A percentile compares a stretch with the other conserved stretches of the same genome.
Conservation (phyloP, 1,140 invertebrate genomes). For the Alviniconcha marisindica region DNA sequence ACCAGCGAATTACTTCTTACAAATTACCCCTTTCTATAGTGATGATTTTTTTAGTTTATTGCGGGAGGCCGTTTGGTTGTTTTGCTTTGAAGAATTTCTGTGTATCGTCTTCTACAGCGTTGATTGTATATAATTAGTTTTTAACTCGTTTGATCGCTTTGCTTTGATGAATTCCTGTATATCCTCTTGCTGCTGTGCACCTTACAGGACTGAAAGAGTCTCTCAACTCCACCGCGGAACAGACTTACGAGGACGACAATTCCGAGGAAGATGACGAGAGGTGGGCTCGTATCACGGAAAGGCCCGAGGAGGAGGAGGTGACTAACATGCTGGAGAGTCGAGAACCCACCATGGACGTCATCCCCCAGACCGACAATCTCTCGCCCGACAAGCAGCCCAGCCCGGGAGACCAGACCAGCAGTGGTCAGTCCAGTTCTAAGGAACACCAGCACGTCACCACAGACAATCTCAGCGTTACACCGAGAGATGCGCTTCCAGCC, state of each 20-base stretch:
- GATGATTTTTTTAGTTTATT: too few relatives aligned
- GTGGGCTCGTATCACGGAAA: constrained; percentile 37
- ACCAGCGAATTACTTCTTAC: too few relatives aligned
- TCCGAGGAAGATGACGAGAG: constrained; percentile 15
- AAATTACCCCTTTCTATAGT: too few relatives aligned
- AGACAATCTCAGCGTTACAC: too few relatives aligned
- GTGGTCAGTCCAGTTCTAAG: background rate
- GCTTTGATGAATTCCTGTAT: too few relatives aligned
- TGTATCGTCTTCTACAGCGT: too few relatives aligned
- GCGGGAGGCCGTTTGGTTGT: too few relatives aligned
- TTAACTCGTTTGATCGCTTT: too few relatives aligned
- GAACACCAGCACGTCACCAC: background rate
- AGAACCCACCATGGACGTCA: constrained; percentile 36
- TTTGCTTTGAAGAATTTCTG: too few relatives aligned
- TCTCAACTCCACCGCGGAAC: constrained; percentile 3
- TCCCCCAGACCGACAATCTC: background rate
- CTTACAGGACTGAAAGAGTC: background rate
- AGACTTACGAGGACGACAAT: background rate
- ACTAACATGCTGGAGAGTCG: constrained; percentile 34
- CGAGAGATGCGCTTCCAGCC: background rate
- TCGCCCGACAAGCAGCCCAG: background rate
- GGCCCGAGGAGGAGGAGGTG: constrained; percentile 35
- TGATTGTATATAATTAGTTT: too few relatives aligned
- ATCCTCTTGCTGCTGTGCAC: too few relatives aligned
- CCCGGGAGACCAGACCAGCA: background rate